Evolutionary conservation across 2,888 invertebrate species (phyloP), one percentile per base, ranked within the genome.

Genomic region (Hecatera dysodea): DNA sequence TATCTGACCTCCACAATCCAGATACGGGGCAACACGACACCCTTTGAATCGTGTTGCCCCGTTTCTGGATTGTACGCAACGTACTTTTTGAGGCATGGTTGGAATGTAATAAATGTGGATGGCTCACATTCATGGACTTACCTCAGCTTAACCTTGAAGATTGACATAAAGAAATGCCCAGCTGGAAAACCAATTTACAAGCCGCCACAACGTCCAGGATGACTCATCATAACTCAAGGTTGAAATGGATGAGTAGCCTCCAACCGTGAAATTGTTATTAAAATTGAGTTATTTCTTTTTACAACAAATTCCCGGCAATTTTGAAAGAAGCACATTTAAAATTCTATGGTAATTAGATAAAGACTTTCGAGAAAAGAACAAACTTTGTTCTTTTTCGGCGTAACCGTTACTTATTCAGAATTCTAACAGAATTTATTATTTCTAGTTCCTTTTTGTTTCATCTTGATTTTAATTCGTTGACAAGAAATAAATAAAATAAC

Each of bases 271-370:
- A 78, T 62, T 29, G 33, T 56, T 63, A 65, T 73, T 57, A 62
- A 56, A 62, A 60, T 72, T 46, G 36, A 59, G 61, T 64, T 80
- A 56, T 50, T 70, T 48, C 53, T 62, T 55, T 22, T 55, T 22
- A 57, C 53, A 29, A 56, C 24, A 22, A 60, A 63, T 36, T 62
- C 17, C 42, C 39, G n/a, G 9, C n/a, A 57, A 68, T 74, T 60
- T 33, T 29, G 22, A 62, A 68, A 17, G 27, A 57, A 63, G 24
- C 19, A 50, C 50, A 62, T 68, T 61, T 67, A 67, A 64, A 64
- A 77, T 81, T 72, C 48, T 59, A 39, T 61, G 27, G 29, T 62
- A 59, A 73, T 67, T 66, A 65, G 15, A 59, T 11, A 48, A 12
- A 42, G 15, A 36, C 36, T 53, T 59, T 42, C 12, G 6, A 50